Evolutionary conservation across 30 jellyfish, hydroid and myxozoan genomes (phyloP).

Genomic region (Turritopsis rubra): DNA sequence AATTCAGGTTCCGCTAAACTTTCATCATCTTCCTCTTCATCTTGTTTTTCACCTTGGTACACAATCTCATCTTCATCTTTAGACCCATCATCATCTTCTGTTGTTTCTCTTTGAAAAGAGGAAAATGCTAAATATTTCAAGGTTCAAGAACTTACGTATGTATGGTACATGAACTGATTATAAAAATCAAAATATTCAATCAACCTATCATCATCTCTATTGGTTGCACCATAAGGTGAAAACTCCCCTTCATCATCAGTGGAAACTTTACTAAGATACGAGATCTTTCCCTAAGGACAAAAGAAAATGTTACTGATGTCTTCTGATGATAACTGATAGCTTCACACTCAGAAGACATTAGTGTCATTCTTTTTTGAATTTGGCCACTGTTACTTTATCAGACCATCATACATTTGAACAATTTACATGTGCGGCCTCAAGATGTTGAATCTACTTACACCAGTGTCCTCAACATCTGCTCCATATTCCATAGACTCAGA

Average conservation of each 20-base stretch:
- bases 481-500: constrained; percentile 94
- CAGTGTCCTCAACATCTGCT: constrained; percentile 92
- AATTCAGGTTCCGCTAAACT: constrained; percentile 76
- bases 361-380: not conserved
- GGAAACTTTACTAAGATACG: constrained; percentile 51
- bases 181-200: not conserved
- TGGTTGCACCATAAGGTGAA: constrained; percentile 92
- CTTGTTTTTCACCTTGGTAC: not conserved
- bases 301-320: constrained; percentile 21
- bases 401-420: not conserved
- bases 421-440: not conserved
- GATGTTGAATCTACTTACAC: constrained; percentile 32
- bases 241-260: constrained; percentile 90
- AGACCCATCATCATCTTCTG: constrained; percentile 24
- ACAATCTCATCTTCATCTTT: constrained; percentile 18
- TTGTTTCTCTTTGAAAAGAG: not conserved
- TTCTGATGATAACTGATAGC: not conserved
- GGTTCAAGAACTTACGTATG: not conserved
- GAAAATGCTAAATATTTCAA: not conserved
- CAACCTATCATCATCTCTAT: constrained; percentile 79
- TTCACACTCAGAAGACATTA: not conserved
- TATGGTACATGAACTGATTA: not conserved
- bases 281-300: constrained; percentile 19
- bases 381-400: not conserved
- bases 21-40: constrained; percentile 46